Percentiles rank a stretch among this genome's conserved stretches.
These are phyloP conservation scores for Melanophora roralis DNA, from an alignment of 2,888 invertebrate genomes.

Conservation along the genomic window DNA sequence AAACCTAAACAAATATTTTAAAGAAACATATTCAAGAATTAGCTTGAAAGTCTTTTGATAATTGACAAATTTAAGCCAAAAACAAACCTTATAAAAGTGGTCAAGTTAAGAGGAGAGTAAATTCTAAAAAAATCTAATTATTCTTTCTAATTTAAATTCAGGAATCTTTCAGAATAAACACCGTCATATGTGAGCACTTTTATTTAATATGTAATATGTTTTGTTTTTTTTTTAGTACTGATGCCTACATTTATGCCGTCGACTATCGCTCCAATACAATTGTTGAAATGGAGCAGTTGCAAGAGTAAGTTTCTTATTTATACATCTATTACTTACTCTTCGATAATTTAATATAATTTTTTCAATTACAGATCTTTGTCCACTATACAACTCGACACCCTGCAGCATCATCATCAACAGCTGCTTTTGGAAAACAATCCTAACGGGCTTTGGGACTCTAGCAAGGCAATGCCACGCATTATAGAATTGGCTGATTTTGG, in stretches of 20 bases:
- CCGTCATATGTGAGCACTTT: no score
- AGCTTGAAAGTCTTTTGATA: no score
- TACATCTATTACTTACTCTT: no score
- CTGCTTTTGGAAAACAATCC: constrained; percentile 54
- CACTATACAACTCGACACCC: constrained; percentile 65
- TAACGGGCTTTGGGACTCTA: constrained; percentile 57
- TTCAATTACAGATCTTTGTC: constrained; percentile 79
- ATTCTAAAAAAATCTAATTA: no score
- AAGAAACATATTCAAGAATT: no score
- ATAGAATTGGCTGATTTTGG: constrained; percentile 79
- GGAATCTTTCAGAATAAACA: no score
- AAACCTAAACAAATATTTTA: no score
- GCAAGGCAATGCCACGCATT: constrained; percentile 82
- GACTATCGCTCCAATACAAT: constrained; percentile 89
- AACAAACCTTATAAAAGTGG: no score
- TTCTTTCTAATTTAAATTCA: no score
- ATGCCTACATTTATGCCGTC: constrained; percentile 90
- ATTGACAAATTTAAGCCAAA: no score
- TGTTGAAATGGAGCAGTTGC: constrained; percentile 87
- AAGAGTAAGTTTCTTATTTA: constrained; percentile 80
- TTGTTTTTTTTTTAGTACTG: constrained; percentile 82
- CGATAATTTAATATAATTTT: not conserved
- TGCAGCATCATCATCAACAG: constrained; percentile 69
- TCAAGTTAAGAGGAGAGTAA: no score
- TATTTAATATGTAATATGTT: not conserved